Evolutionary conservation across 2,113 vertebrate genomes (phyloP).

Genomic region (Tachuris rubrigastra): DNA sequence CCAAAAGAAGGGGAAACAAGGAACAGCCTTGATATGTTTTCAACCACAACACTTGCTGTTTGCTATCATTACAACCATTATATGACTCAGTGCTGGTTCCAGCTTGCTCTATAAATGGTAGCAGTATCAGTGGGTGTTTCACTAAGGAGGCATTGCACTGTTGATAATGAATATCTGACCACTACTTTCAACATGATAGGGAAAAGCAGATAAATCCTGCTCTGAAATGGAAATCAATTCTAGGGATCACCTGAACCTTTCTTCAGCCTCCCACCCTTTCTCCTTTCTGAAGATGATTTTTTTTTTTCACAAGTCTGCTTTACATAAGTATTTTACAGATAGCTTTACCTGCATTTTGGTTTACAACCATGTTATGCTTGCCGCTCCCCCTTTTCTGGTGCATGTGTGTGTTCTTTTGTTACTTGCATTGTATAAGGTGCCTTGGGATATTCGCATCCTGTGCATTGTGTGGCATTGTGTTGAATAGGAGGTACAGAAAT

Average conservation of each 20-base stretch:
- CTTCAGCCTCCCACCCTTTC: not conserved
- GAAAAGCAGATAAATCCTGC: not conserved
- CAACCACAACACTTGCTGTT: not conserved
- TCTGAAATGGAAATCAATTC: not conserved
- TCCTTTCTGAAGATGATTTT: not conserved
- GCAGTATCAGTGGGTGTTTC: not conserved
- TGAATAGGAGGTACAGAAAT: slow-evolving; percentile 68
- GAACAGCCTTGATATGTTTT: not conserved
- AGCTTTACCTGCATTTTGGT: slow-evolving; percentile 17
- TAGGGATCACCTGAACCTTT: not conserved
- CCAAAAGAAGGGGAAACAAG: not conserved
- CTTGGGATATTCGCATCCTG: slow-evolving; percentile 73
- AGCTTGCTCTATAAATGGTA: not conserved
- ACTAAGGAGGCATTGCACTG: not conserved
- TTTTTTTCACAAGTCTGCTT: not conserved
- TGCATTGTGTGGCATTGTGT: slow-evolving; percentile 73
- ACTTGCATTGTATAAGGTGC: slow-evolving; percentile 66
- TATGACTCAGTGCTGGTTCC: not conserved
- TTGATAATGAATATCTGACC: not conserved
- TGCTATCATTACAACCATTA: not conserved
- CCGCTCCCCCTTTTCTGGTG: slow-evolving; percentile 21
- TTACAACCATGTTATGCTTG: not conserved
- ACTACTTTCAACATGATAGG: not conserved
- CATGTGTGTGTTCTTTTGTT: slow-evolving; percentile 53
- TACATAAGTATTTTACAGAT: not conserved